These are phyloP conservation scores for Macroglossus sobrinus DNA, from an alignment of 2,113 vertebrate species.

Conservation along the genomic window DNA sequence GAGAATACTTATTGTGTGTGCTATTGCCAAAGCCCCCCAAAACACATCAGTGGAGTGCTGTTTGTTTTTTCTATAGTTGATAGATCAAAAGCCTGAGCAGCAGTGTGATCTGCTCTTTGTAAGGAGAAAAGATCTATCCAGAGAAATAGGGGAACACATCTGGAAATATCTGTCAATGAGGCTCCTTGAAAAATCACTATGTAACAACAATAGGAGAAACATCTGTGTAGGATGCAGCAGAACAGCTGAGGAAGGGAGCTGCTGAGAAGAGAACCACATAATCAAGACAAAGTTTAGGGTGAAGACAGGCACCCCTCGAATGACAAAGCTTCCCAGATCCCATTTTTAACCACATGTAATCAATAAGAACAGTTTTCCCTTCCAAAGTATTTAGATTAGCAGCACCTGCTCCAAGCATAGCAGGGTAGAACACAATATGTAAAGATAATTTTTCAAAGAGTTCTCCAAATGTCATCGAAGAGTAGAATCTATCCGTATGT, in stretches of 20 bases:
- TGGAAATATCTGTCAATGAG: conserved; percentile 69
- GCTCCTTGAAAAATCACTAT: conserved; percentile 63
- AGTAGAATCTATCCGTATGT: neutral
- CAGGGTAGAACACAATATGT: neutral
- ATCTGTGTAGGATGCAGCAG: conserved; percentile 58
- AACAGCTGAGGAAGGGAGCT: neutral
- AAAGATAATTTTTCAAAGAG: conserved; percentile 23
- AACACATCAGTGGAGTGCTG: conserved; percentile 58
- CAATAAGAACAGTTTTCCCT: conserved; percentile 54
- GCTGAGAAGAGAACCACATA: conserved; percentile 35
- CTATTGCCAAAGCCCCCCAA: conserved; percentile 57
- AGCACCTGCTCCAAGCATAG: conserved; percentile 55
- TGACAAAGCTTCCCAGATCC: conserved; percentile 49
- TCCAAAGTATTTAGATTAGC: conserved; percentile 56
- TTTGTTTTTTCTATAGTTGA: conserved; percentile 69
- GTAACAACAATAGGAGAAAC: conserved; percentile 66
- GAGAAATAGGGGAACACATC: conserved; percentile 61
- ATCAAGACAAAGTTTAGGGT: conserved; percentile 58
- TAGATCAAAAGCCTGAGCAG: conserved; percentile 71
- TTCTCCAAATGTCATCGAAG: neutral
- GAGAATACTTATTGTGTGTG: conserved; percentile 39
- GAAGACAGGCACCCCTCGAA: conserved; percentile 52
- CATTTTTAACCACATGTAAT: conserved; percentile 49
- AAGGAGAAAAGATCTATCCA: conserved; percentile 69
- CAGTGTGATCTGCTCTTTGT: conserved; percentile 65